phyloP scores from a whole-genome alignment of 2,888 invertebrate species.

The Melipona bicolor region DNA sequence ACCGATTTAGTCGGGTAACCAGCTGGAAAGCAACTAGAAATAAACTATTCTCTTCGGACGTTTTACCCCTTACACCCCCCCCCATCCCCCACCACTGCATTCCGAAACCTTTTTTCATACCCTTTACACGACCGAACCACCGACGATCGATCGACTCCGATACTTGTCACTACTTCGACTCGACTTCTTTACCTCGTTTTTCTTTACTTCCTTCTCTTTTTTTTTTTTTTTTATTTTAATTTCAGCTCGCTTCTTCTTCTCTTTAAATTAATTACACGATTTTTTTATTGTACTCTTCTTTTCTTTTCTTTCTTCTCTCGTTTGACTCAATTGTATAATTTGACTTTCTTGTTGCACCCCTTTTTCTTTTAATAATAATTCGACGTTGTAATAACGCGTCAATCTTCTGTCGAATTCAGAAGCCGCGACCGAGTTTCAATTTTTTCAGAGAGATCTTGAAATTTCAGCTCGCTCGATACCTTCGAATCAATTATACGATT shows the following conservation, averaged over 20 bases:
- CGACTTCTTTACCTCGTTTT: too few species aligned
- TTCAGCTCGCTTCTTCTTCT: too few species aligned
- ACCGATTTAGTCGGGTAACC: constrained; percentile 70
- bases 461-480: too few species aligned
- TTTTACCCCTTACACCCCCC: background rate
- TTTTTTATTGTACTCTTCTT: too few species aligned
- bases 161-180: too few species aligned
- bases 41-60: constrained; percentile 49
- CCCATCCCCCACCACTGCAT: background rate
- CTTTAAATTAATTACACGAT: too few species aligned
- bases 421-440: background rate
- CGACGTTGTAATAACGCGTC: background rate
- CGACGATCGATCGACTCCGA: too few species aligned
- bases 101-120: too few species aligned
- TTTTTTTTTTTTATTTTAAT: too few species aligned
- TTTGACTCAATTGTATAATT: background rate
- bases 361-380: background rate
- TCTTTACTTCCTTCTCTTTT: too few species aligned
- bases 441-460: background rate
- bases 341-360: background rate
- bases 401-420: constrained; percentile 8
- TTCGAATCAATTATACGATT: background rate
- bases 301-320: too few species aligned
- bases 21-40: constrained; percentile 63
- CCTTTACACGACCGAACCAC: too few species aligned